Percentiles rank a stretch among this genome's conserved stretches.
These are phyloP conservation scores for Astur gentilis DNA, from an alignment of 2,113 vertebrate species.

Conservation along the genomic window DNA sequence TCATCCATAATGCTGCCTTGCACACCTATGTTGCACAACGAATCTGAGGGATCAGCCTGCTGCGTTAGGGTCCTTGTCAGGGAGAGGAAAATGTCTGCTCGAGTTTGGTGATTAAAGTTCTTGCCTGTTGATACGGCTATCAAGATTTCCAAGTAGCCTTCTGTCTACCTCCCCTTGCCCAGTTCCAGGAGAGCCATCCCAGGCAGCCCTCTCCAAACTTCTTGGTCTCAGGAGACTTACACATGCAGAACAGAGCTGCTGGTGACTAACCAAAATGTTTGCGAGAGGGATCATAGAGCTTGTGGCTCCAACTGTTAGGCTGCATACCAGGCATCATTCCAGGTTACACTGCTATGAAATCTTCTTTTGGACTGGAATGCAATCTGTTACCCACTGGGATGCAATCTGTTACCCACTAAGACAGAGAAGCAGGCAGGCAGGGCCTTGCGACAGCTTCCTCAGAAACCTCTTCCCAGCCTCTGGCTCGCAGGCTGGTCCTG, in stretches of 20 bases:
- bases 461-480: not conserved
- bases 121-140: not conserved
- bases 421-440: not conserved
- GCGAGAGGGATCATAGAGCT: not conserved
- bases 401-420: not conserved
- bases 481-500: not conserved
- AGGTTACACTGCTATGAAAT: not conserved
- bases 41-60: not conserved
- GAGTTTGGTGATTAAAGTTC: not conserved
- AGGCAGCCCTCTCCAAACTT: not conserved
- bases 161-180: accelerated
- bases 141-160: not conserved
- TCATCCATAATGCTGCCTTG: not conserved
- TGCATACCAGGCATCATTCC: not conserved
- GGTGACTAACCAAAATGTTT: not conserved
- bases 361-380: not conserved
- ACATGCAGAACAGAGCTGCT: not conserved
- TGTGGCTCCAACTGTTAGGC: not conserved
- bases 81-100: not conserved
- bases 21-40: not conserved
- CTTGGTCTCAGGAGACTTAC: not conserved
- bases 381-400: too few relatives aligned
- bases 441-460: not conserved
- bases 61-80: not conserved
- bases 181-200: not conserved